A percentile compares a stretch with the other conserved stretches of the same genome.
Evolutionary conservation across 1,140 invertebrate species (phyloP).

Genomic region (Mercenaria mercenaria): DNA sequence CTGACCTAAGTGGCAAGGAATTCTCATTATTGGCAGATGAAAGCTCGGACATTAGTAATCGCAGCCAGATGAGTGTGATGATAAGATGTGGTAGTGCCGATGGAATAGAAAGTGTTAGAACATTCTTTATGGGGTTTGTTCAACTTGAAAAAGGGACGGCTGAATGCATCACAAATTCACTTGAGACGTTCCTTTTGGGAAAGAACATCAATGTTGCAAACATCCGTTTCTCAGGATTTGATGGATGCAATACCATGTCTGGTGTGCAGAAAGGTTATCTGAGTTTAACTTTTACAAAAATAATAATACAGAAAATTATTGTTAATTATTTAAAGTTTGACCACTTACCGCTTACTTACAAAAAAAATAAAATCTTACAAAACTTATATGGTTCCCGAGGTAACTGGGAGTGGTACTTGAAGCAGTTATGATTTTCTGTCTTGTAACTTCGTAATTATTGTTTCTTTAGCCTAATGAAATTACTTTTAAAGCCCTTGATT

Average conservation of each 20-base stretch:
- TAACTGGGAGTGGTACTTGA: no score
- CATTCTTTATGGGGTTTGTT: neutral
- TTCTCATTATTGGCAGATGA: conserved; percentile 22
- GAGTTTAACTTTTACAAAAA: no score
- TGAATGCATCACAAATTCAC: neutral
- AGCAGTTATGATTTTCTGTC: no score
- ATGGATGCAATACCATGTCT: conserved; percentile 61
- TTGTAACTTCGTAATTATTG: neutral
- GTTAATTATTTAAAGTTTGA: neutral
- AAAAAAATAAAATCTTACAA: no score
- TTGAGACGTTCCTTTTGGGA: neutral
- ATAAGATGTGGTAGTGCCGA: neutral
- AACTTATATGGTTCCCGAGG: no score
- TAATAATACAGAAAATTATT: neutral
- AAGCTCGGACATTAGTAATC: conserved; percentile 13
- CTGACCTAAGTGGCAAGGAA: neutral
- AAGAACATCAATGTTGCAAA: conserved; percentile 23
- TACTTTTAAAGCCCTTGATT: no score
- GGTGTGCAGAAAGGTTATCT: conserved; percentile 36
- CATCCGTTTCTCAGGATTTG: conserved; percentile 40
- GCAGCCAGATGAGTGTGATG: neutral
- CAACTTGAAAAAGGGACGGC: neutral
- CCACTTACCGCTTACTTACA: no score
- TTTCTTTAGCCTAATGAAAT: neutral
- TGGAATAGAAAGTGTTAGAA: neutral